phyloP scores from a whole-genome alignment of 2,888 invertebrate genomes.

The Ectemnius lituratus region DNA sequence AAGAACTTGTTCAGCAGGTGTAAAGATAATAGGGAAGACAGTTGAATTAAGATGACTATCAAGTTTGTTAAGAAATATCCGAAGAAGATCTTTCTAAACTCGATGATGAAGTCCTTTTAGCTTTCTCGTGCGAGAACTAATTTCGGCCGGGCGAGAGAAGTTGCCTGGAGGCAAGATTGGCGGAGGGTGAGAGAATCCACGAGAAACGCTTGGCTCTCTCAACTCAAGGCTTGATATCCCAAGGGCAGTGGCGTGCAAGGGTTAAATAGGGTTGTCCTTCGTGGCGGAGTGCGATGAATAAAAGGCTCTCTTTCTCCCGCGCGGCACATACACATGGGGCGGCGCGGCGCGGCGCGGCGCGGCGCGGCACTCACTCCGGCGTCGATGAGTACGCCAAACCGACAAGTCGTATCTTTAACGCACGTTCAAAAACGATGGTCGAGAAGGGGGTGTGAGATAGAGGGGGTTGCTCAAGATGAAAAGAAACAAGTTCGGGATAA shows the following conservation, averaged over 20 bases:
- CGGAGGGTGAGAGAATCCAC: constrained; percentile 23
- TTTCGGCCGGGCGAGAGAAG: not conserved
- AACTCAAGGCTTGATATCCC: constrained; percentile 14
- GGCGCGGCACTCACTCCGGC: constrained; percentile 20
- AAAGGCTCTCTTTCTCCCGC: constrained; percentile 13
- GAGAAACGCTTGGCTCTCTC: constrained; percentile 34
- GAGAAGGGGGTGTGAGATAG: constrained; percentile 31
- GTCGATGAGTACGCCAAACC: constrained; percentile 53
- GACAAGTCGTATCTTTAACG: constrained; percentile 63
- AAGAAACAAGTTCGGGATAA: constrained; percentile 17
- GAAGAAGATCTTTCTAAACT: no score
- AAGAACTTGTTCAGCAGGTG: not conserved
- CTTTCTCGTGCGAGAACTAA: not conserved
- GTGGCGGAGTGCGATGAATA: constrained; percentile 32
- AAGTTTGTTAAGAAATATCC: no score
- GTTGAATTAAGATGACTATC: no score
- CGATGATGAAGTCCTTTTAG: not conserved
- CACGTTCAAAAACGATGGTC: constrained; percentile 50
- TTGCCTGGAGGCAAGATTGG: not conserved
- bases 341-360: not conserved
- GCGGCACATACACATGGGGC: not conserved
- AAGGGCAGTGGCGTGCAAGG: constrained; percentile 34
- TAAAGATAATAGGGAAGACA: no score
- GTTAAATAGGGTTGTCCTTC: constrained; percentile 56
- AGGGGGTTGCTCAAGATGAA: constrained; percentile 34